A percentile compares a stretch with the other conserved stretches of the same genome.
Conservation (phyloP, 2,113 vertebrate species). For the Equus przewalskii region DNA sequence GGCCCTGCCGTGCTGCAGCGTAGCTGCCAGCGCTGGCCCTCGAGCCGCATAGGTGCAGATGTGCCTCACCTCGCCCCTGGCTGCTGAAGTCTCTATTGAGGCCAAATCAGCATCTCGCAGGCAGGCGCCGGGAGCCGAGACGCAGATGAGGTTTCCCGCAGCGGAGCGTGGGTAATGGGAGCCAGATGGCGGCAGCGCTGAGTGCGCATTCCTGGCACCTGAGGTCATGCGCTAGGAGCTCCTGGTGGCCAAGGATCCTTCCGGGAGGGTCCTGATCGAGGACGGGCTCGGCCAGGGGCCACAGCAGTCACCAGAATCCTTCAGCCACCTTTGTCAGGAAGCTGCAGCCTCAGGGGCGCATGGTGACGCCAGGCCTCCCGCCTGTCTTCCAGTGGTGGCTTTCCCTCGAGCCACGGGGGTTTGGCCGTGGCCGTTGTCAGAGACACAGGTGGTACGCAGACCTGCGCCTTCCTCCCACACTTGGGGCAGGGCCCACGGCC, state of each 20-base stretch:
- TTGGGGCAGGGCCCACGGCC: conserved; percentile 64
- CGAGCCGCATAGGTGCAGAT: neutral
- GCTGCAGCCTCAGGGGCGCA: fast-evolving
- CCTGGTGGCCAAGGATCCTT: conserved; percentile 85
- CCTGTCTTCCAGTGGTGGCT: conserved; percentile 24
- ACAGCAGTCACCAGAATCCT: neutral
- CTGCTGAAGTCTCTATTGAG: conserved; percentile 40
- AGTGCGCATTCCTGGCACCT: conserved; percentile 93
- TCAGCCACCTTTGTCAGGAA: neutral
- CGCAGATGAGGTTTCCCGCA: conserved; percentile 66
- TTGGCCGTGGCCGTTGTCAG: neutral
- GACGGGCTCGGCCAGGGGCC: neutral
- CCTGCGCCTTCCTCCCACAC: conserved; percentile 32
- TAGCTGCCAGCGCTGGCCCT: neutral
- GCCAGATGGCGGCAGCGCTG: conserved; percentile 92
- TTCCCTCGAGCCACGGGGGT: neutral
- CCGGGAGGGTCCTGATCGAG: neutral
- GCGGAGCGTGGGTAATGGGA: conserved; percentile 91
- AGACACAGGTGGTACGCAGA: conserved; percentile 78
- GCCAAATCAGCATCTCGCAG: conserved; percentile 70
- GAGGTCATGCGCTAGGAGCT: conserved; percentile 92
- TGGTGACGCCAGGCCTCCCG: neutral
- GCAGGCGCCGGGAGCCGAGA: conserved; percentile 52
- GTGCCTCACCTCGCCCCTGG: neutral
- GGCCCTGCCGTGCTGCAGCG: neutral